Conservation (phyloP, 1,140 invertebrate genomes). For the Drosophila trapezifrons region DNA sequence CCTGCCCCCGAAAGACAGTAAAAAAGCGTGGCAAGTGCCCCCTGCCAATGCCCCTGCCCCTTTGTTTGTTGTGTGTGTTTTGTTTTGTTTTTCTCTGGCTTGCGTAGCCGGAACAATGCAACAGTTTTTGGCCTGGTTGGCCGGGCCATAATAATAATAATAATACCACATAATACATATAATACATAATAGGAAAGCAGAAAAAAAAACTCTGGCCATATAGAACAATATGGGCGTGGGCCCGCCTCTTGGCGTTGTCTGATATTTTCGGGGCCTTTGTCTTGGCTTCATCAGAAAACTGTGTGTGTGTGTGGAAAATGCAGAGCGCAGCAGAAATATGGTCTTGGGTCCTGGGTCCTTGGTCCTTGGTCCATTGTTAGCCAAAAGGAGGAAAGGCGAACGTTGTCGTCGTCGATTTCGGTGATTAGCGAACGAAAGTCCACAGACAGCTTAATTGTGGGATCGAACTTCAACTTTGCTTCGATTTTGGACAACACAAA, state of each 20-base stretch:
- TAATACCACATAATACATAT: constrained; percentile 25
- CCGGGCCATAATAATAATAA: constrained; percentile 22
- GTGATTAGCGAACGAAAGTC: constrained; percentile 30
- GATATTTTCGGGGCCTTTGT: constrained; percentile 45
- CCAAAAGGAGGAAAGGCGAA: neutral
- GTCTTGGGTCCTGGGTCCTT: too few relatives aligned
- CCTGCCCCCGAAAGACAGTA: constrained; percentile 19
- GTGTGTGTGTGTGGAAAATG: constrained; percentile 15
- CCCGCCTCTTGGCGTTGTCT: constrained; percentile 55
- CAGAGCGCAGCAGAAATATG: constrained; percentile 36
- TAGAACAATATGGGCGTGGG: constrained; percentile 32
- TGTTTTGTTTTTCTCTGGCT: constrained; percentile 14
- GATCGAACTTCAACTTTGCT: neutral
- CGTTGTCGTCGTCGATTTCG: constrained; percentile 15
- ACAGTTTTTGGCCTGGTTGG: constrained; percentile 55
- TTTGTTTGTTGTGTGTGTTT: constrained; percentile 15
- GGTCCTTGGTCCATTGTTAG: constrained; percentile 5
- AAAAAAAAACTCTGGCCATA: too few relatives aligned
- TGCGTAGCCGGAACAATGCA: constrained; percentile 54
- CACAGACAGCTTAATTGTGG: constrained; percentile 12
- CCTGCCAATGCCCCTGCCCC: neutral
- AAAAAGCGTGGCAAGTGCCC: constrained; percentile 35
- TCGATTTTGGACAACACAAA: neutral
- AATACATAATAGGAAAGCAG: constrained; percentile 34
- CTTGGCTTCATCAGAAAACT: constrained; percentile 2